Evolutionary conservation across 2,888 invertebrate species (phyloP).

Genomic region (Diaprepes abbreviatus): DNA sequence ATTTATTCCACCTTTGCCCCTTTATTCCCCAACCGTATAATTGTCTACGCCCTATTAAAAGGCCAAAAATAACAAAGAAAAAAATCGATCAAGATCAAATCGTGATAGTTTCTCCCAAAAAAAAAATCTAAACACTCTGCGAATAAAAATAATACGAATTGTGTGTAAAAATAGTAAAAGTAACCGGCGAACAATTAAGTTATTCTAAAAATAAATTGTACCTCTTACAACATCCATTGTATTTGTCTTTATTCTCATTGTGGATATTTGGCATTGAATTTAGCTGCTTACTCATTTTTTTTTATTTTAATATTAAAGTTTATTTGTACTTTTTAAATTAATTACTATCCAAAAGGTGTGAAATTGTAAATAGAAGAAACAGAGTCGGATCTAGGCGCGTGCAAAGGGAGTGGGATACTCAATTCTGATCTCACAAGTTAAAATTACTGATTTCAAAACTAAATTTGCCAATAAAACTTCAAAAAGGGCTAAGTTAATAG

Average conservation of each 20-base stretch:
- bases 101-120: conserved; percentile 5
- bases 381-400: too few relatives aligned
- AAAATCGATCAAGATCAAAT: not conserved
- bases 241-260: not conserved
- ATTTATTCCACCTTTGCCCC: not conserved
- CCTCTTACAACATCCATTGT: not conserved
- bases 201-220: conserved; percentile 9
- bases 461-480: too few relatives aligned
- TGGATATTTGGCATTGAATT: not conserved
- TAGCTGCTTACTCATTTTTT: not conserved
- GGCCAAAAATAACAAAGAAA: not conserved
- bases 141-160: not conserved
- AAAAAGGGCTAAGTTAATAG: too few relatives aligned
- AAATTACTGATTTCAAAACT: too few relatives aligned
- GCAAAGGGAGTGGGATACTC: too few relatives aligned
- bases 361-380: too few relatives aligned
- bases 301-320: not conserved
- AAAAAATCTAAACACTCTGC: not conserved
- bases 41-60: not conserved
- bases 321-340: not conserved
- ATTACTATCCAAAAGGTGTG: too few relatives aligned
- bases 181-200: not conserved
- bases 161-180: conserved; percentile 9
- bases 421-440: too few relatives aligned
- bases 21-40: not conserved